These are phyloP conservation scores for Flexamia atlantica DNA, from an alignment of 2,888 invertebrate species.

Conservation along the genomic window DNA sequence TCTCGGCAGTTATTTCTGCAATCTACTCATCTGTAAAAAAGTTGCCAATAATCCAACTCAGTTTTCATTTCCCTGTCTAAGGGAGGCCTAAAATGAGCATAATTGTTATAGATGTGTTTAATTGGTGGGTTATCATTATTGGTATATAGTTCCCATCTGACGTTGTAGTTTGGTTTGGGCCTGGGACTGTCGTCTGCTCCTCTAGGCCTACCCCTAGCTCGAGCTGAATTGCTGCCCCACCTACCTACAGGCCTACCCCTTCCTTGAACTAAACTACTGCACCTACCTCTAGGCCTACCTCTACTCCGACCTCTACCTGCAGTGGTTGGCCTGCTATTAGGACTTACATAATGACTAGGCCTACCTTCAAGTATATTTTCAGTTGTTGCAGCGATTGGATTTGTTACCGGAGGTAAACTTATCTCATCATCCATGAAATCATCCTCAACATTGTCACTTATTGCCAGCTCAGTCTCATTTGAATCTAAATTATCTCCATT, in stretches of 20 bases:
- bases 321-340: conserved; percentile 11
- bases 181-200: background rate
- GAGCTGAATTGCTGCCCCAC: background rate
- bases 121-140: conserved; percentile 9
- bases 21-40: conserved; percentile 48
- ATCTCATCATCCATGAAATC: conserved; percentile 12
- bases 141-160: background rate
- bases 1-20: conserved; percentile 42
- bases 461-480: background rate
- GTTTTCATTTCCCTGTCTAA: conserved; percentile 12
- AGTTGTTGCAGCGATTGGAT: background rate
- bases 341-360: conserved; percentile 3
- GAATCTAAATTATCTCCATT: conserved; percentile 5
- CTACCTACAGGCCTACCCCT: conserved; percentile 8
- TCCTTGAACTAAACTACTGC: background rate
- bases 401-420: background rate
- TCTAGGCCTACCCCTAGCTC: conserved; percentile 29
- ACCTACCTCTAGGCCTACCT: conserved; percentile 31
- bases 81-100: conserved; percentile 55
- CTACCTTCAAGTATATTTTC: conserved; percentile 11
- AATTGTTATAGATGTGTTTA: conserved; percentile 30
- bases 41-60: conserved; percentile 51
- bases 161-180: conserved; percentile 34
- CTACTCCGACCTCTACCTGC: conserved; percentile 3
- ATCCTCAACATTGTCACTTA: conserved; percentile 6